Percentiles rank a stretch among this genome's conserved stretches.
These are phyloP conservation scores for Apotomis betuletana DNA, from an alignment of 2,888 invertebrate genomes.

Conservation along the genomic window DNA sequence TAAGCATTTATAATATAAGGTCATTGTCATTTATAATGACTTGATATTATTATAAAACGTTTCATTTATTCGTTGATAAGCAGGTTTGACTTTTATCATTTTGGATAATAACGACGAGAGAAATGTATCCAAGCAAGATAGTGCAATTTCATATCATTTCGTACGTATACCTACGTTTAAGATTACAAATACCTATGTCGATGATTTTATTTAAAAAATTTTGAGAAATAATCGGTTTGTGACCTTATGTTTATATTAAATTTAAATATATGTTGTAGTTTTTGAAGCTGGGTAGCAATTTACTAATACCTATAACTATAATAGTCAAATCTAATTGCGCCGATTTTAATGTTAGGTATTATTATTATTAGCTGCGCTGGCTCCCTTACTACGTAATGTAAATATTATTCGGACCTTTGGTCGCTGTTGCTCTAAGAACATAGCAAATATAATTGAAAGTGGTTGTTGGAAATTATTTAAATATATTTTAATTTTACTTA, in stretches of 20 bases:
- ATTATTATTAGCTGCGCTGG: neutral
- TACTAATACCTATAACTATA: too few species aligned
- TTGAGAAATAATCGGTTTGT: neutral
- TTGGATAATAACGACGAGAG: too few species aligned
- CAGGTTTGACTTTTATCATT: too few species aligned
- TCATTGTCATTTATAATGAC: neutral
- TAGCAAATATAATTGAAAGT: neutral
- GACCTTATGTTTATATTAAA: too few species aligned
- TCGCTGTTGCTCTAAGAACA: neutral
- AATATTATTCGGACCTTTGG: constrained; percentile 21
- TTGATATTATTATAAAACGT: neutral
- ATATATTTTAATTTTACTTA: neutral
- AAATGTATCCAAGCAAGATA: too few species aligned
- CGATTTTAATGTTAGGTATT: neutral
- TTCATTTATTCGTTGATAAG: too few species aligned
- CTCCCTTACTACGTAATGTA: neutral
- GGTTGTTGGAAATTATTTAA: neutral
- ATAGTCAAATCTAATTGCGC: neutral
- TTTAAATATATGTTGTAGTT: too few species aligned
- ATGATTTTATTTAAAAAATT: neutral
- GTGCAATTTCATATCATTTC: too few species aligned
- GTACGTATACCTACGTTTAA: too few species aligned
- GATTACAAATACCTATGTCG: too few species aligned
- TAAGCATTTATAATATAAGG: too few species aligned
- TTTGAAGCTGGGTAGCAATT: too few species aligned